These are phyloP conservation scores for Cryptotermes secundus DNA, from an alignment of 1,140 invertebrate species.

Conservation along the genomic window DNA sequence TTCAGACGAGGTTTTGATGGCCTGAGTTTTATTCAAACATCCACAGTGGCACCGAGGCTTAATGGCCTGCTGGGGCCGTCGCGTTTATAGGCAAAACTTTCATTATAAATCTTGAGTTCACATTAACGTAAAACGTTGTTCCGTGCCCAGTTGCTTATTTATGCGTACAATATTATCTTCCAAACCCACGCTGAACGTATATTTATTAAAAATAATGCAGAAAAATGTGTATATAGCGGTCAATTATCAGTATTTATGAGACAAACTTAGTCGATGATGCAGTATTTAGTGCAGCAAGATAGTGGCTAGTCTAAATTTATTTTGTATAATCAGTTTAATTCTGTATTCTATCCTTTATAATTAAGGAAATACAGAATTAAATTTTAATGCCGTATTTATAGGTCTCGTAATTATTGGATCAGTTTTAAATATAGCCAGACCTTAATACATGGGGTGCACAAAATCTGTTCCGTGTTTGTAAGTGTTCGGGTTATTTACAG, in stretches of 20 bases:
- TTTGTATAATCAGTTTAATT: not conserved
- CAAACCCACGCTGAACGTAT: not conserved
- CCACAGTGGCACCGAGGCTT: not conserved
- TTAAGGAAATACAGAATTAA: not conserved
- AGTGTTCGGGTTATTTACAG: too few species aligned
- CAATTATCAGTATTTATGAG: slow-evolving; percentile 5
- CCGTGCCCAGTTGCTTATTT: not conserved
- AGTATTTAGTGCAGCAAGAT: not conserved
- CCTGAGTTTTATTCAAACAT: not conserved
- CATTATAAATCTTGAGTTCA: not conserved
- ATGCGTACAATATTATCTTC: slow-evolving; percentile 9
- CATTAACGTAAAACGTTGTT: not conserved
- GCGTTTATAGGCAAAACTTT: not conserved
- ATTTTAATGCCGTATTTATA: slow-evolving; percentile 6
- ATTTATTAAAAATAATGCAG: not conserved
- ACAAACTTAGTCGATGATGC: not conserved
- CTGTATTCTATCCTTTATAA: not conserved
- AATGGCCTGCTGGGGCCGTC: not conserved
- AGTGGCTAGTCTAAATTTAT: not conserved
- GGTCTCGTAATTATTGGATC: not conserved
- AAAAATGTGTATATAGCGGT: not conserved
- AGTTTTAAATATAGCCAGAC: too few species aligned
- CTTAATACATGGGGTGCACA: too few species aligned
- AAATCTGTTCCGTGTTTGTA: too few species aligned
- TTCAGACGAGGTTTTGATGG: not conserved